phyloP scores from a whole-genome alignment of 2,888 invertebrate genomes.

The Limnephilus lunatus region DNA sequence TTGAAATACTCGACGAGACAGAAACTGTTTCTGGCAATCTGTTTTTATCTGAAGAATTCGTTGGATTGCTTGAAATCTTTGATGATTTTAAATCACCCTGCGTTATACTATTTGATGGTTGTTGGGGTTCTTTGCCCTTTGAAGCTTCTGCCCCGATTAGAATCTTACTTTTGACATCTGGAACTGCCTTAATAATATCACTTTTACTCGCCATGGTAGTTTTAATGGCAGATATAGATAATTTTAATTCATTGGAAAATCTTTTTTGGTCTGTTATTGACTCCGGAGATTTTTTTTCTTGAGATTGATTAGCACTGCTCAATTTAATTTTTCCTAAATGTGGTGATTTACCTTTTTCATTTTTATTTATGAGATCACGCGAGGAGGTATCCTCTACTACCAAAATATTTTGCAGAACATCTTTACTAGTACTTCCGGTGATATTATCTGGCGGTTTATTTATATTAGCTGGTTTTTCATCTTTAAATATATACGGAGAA shows the following conservation, averaged over 20 bases:
- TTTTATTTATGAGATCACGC: background rate
- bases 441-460: background rate
- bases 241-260: background rate
- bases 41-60: background rate
- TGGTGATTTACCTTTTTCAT: background rate
- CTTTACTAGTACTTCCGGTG: background rate
- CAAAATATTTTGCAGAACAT: background rate
- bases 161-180: background rate
- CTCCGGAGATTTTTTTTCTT: background rate
- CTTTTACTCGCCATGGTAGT: background rate
- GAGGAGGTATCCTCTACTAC: background rate
- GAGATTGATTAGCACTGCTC: constrained; percentile 19
- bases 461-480: constrained; percentile 19
- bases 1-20: background rate
- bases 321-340: background rate
- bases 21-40: background rate
- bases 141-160: background rate
- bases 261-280: background rate
- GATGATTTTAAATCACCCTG: background rate
- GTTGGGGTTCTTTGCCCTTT: background rate
- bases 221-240: background rate
- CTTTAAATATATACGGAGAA: constrained; percentile 55
- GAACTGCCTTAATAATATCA: background rate
- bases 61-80: background rate
- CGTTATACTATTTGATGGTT: background rate